Conservation (phyloP, 1,140 invertebrate genomes). For the Halesus radiatus region DNA sequence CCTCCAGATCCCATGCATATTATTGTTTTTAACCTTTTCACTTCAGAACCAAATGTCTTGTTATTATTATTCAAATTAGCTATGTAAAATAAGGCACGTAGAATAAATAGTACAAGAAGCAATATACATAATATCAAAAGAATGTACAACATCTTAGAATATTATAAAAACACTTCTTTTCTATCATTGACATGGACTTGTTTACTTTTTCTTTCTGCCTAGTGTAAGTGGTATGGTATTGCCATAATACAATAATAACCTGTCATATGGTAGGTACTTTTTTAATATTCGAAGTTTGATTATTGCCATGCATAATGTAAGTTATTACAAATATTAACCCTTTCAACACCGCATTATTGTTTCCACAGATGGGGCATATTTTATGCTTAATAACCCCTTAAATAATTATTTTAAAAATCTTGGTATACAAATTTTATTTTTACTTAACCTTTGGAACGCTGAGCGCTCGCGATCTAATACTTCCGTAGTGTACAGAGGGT, state of each 20-base stretch:
- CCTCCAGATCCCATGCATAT: slow-evolving; percentile 72
- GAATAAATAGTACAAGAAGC: not conserved
- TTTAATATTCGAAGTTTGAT: too few relatives aligned
- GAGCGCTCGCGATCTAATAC: too few relatives aligned
- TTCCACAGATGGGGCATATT: too few relatives aligned
- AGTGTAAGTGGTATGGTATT: not conserved
- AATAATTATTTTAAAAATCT: too few relatives aligned
- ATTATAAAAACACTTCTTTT: not conserved
- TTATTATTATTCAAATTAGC: slow-evolving; percentile 13
- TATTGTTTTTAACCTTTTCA: slow-evolving; percentile 61
- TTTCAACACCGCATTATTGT: too few relatives aligned
- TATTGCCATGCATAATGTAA: too few relatives aligned
- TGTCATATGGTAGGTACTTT: too few relatives aligned
- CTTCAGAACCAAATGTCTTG: slow-evolving; percentile 1
- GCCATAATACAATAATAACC: not conserved
- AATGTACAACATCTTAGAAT: slow-evolving; percentile 23
- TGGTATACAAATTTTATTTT: too few relatives aligned
- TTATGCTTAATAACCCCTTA: too few relatives aligned
- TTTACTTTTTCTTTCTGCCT: slow-evolving; percentile 3
- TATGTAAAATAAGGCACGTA: slow-evolving; percentile 34
- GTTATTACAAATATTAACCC: too few relatives aligned
- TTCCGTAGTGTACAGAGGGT: too few relatives aligned
- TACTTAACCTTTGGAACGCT: too few relatives aligned
- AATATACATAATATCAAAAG: slow-evolving; percentile 46
- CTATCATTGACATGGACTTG: not conserved